These are phyloP conservation scores for Drosophila paranaensis DNA, from an alignment of 2,888 invertebrate genomes.

Conservation along the genomic window DNA sequence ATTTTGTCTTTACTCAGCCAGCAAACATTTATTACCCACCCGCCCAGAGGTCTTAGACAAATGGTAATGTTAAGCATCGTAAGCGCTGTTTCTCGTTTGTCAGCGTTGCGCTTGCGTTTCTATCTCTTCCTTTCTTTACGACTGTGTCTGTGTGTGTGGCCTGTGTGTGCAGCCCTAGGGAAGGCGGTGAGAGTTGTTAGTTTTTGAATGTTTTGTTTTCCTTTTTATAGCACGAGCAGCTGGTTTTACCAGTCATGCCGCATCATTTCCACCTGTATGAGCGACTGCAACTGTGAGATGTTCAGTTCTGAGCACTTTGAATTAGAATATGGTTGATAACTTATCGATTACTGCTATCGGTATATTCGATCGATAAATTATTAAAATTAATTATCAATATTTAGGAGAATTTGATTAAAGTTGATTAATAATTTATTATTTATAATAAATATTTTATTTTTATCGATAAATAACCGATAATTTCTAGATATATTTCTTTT, in stretches of 20 bases:
- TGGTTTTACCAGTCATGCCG: background rate
- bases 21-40: conserved; percentile 59
- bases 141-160: background rate
- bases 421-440: no score
- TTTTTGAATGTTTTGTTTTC: background rate
- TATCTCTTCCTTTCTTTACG: conserved; percentile 5
- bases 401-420: no score
- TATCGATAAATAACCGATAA: no score
- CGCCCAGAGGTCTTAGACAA: conserved; percentile 47
- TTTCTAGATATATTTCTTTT: no score
- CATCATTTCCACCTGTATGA: background rate
- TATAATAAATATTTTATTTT: no score
- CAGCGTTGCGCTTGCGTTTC: conserved; percentile 9
- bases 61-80: conserved; percentile 59
- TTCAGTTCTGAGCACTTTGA: no score
- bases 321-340: background rate
- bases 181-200: background rate
- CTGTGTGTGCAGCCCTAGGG: no score
- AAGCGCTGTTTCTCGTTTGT: conserved; percentile 48
- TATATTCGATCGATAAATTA: background rate
- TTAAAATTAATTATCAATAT: no score
- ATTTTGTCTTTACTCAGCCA: conserved; percentile 45
- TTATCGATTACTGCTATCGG: background rate
- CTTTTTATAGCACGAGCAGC: background rate
- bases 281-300: fast-evolving